Evolutionary conservation across 2,797 vertebrate genomes (phyloP).

Genomic region (Ciconia nigra): DNA sequence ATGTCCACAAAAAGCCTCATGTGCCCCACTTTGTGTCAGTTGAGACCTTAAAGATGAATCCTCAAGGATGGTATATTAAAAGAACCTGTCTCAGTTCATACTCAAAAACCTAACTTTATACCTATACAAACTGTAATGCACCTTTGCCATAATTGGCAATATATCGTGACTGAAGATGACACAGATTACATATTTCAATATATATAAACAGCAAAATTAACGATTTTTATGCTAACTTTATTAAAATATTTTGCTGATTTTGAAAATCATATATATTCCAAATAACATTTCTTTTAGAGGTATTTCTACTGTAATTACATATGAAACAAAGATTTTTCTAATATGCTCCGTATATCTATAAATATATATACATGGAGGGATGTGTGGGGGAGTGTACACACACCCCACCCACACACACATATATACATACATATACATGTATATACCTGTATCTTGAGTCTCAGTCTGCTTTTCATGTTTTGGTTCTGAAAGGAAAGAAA

Average conservation of each 20-base stretch:
- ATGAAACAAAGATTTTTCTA: not conserved
- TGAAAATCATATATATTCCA: not conserved
- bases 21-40: not conserved
- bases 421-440: not conserved
- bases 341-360: not conserved
- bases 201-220: not conserved
- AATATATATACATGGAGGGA: not conserved
- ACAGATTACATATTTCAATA: not conserved
- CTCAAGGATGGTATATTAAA: not conserved
- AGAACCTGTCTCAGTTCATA: not conserved
- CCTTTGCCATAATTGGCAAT: not conserved
- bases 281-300: not conserved
- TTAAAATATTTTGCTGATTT: not conserved
- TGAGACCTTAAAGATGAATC: not conserved
- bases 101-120: not conserved
- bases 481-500: slow-evolving; percentile 25
- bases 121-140: not conserved
- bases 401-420: not conserved
- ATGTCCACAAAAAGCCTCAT: not conserved
- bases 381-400: not conserved
- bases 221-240: not conserved
- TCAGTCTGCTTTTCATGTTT: slow-evolving; percentile 1
- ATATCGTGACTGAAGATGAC: not conserved
- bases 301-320: not conserved
- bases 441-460: slow-evolving; percentile 12